Base-by-base conservation (phyloP, 2,888 invertebrate genomes). In the Andrena camellia region DNA sequence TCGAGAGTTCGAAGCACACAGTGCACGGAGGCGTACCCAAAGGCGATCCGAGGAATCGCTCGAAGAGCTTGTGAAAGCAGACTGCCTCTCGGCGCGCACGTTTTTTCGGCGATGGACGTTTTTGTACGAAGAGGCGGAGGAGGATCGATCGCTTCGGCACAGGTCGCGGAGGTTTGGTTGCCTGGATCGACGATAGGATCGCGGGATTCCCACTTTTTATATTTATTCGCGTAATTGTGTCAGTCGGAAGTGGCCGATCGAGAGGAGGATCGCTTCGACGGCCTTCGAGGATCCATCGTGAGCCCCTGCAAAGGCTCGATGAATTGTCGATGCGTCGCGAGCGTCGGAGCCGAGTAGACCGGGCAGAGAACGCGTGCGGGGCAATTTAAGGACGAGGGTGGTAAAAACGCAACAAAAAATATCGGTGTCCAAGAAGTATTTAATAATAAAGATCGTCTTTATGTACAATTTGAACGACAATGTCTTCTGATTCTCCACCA, bases 401-500 rank as follows among this genome's bases (percentile, higher is more conserved):
- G 63, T 67, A 63, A 77, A 69, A 78, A 84, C 83, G 81, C 85
- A 88, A 90, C 57, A 90, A 90, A 42, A 92, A 92, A 90, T 93
- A 92, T 92, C 90, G 92, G 91, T 92, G 93, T 93, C 92, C 92
- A 93, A 92, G 89, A 93, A 92, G 90, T 92, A 92, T 92, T 92
- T 92, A 93, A 91, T 6, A 92, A 93, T 92, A 93, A 93, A 92
- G 92, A 91, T 92, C 92, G 91, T 92, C 92, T 93, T 93, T 92
- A 92, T 92, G 93, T 93, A 92, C 92, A 93, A 92, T 92, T 92
- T 92, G 57, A 57, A 57, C 57, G 10, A 26, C 23, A 57, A 10
- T 20, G 57, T 10, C 57, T 57, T 57, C 23, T 57, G 23, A 57
- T 20, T 57, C 10, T 57, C 23, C 57, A 26, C 10, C 57, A 23